Evolutionary conservation across 1,140 invertebrate genomes (phyloP).

Genomic region (Himalopsyche phryganea): DNA sequence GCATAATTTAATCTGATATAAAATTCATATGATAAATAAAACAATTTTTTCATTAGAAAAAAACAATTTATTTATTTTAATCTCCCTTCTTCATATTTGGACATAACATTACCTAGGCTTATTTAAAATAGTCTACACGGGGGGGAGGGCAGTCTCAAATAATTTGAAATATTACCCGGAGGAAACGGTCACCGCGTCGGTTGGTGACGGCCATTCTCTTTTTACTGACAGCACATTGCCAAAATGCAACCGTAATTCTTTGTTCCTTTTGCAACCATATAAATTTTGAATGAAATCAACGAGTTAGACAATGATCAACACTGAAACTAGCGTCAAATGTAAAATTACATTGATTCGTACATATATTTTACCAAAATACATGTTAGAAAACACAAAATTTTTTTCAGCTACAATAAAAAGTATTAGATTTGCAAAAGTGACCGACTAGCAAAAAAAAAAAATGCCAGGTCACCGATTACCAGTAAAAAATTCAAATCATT

Average conservation of each 20-base stretch:
- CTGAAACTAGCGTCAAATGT: too few relatives aligned
- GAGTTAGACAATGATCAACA: neutral
- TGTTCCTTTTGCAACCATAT: neutral
- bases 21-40: neutral
- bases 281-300: neutral
- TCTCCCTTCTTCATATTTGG: neutral
- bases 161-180: too few relatives aligned
- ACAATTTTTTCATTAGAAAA: neutral
- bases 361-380: too few relatives aligned
- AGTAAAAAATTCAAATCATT: neutral
- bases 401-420: too few relatives aligned
- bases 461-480: neutral
- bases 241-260: neutral
- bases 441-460: too few relatives aligned
- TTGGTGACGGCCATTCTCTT: neutral
- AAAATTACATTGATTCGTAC: too few relatives aligned
- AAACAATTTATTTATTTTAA: constrained; percentile 3
- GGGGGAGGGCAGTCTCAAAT: neutral
- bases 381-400: too few relatives aligned
- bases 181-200: neutral
- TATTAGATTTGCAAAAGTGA: neutral
- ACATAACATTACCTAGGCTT: constrained; percentile 2
- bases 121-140: constrained; percentile 5
- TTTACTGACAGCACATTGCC: neutral
- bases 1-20: too few relatives aligned